Evolutionary conservation across 2,888 invertebrate species (phyloP).

Genomic region (Pristionchus exspectatus): DNA sequence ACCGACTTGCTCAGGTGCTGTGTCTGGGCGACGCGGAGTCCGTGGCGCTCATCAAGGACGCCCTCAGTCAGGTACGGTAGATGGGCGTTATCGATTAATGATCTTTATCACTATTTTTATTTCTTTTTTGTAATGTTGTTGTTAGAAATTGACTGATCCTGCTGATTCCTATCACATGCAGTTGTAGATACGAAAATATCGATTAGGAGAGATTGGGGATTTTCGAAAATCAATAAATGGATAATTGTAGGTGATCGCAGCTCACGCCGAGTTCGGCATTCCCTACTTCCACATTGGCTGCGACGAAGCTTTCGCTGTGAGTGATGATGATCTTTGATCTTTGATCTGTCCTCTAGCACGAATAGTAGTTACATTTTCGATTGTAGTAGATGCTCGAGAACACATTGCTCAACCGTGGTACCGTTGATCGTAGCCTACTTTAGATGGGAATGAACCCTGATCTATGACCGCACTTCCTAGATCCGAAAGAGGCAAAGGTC

Average conservation of each 20-base stretch:
- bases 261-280: conserved; percentile 80
- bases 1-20: conserved; percentile 59
- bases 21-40: conserved; percentile 78
- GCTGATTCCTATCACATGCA: background rate
- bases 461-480: no score
- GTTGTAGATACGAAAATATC: background rate
- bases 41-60: conserved; percentile 79
- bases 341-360: conserved; percentile 9
- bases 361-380: no score
- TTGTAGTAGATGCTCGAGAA: no score
- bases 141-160: background rate
- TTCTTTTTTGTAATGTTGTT: no score
- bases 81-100: background rate
- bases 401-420: no score
- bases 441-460: no score
- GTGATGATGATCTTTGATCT: background rate
- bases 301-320: conserved; percentile 80
- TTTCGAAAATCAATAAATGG: background rate
- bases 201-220: background rate
- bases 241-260: conserved; percentile 75
- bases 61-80: conserved; percentile 75
- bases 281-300: conserved; percentile 83
- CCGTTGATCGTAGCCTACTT: no score
- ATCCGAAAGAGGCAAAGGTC: no score
- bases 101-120: no score